These are phyloP conservation scores for Drosophila dunni DNA, from an alignment of 1,140 invertebrate species.

Conservation along the genomic window DNA sequence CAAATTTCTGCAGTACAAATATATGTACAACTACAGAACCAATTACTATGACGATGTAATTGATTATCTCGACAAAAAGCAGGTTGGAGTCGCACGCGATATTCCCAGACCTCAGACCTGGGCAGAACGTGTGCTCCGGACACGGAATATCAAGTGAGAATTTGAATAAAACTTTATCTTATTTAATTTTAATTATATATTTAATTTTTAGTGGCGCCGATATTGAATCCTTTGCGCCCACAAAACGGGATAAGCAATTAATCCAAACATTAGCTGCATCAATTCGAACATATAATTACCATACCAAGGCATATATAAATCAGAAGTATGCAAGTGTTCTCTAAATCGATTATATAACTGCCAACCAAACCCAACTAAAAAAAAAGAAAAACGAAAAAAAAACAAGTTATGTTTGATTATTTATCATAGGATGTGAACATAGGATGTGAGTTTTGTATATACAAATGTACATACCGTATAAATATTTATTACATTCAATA, in stretches of 20 bases:
- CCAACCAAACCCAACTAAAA: background rate
- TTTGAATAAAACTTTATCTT: background rate
- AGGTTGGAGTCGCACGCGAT: conserved; percentile 88
- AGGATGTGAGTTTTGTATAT: conserved; percentile 39
- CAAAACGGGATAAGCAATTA: conserved; percentile 85
- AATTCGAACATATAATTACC: conserved; percentile 87
- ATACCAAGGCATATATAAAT: conserved; percentile 87
- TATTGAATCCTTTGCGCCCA: conserved; percentile 68
- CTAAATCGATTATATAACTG: conserved; percentile 53
- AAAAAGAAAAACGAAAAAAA: background rate
- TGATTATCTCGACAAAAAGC: conserved; percentile 91
- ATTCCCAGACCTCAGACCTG: conserved; percentile 91
- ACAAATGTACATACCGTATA: conserved; percentile 38
- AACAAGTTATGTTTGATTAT: conserved; percentile 32
- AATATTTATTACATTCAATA: conserved; percentile 30
- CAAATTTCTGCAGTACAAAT: conserved; percentile 91
- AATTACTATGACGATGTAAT: conserved; percentile 94
- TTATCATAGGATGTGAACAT: conserved; percentile 43
- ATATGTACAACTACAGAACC: conserved; percentile 92
- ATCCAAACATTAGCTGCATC: conserved; percentile 86
- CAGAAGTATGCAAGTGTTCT: conserved; percentile 86
- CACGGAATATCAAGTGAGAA: conserved; percentile 79
- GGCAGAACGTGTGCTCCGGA: conserved; percentile 91
- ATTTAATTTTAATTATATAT: background rate
- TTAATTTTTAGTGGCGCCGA: conserved; percentile 56